These are phyloP conservation scores for Erethizon dorsatum DNA, from an alignment of 2,797 vertebrate species.

Conservation along the genomic window DNA sequence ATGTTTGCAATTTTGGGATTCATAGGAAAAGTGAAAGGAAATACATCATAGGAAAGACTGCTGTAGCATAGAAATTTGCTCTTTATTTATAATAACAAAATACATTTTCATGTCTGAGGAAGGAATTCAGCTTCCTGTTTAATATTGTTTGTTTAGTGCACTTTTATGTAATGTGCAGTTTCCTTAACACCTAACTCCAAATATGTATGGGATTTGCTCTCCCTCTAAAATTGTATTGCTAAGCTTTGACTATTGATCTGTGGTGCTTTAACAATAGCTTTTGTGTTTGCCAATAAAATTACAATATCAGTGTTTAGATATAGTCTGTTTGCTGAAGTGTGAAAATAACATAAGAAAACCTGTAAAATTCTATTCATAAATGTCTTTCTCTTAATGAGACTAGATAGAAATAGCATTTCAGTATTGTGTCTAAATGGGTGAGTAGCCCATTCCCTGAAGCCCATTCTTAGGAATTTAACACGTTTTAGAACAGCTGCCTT, in stretches of 20 bases:
- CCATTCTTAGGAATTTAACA: neutral
- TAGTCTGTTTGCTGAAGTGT: neutral
- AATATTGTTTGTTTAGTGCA: conserved; percentile 68
- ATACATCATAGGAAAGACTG: conserved; percentile 54
- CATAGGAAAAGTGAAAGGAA: conserved; percentile 45
- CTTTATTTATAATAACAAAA: conserved; percentile 65
- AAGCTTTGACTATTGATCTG: conserved; percentile 61
- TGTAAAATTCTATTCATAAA: conserved; percentile 9
- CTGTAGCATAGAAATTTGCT: conserved; percentile 53
- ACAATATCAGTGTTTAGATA: conserved; percentile 22
- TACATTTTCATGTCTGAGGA: conserved; percentile 28
- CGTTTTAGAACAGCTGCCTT: neutral
- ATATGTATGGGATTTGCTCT: conserved; percentile 35
- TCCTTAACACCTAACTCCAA: conserved; percentile 26
- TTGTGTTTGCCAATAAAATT: conserved; percentile 59
- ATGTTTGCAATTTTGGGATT: conserved; percentile 43
- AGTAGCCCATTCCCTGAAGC: neutral
- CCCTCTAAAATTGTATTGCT: conserved; percentile 6
- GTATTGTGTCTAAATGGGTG: neutral
- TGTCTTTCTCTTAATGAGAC: conserved; percentile 26
- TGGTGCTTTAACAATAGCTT: conserved; percentile 33
- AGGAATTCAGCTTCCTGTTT: conserved; percentile 60
- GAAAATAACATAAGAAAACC: neutral
- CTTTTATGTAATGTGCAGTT: conserved; percentile 26
- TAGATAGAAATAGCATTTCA: neutral